These are phyloP conservation scores for Encarsia formosa DNA, from an alignment of 2,888 invertebrate species.

Conservation along the genomic window DNA sequence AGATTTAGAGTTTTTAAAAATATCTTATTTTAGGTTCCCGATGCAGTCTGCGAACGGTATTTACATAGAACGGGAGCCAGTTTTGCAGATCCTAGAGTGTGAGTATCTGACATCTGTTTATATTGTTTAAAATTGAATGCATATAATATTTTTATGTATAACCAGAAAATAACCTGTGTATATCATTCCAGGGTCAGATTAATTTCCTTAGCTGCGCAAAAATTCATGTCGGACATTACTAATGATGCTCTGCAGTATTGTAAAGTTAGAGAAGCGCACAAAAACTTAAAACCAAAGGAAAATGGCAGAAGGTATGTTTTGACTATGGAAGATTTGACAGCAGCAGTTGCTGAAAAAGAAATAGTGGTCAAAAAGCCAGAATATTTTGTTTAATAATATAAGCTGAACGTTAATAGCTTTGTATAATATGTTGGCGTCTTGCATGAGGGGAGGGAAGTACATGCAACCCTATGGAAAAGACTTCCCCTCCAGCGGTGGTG, in stretches of 20 bases:
- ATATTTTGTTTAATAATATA: conserved; percentile 75
- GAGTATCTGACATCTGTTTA: conserved; percentile 44
- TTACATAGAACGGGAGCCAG: conserved; percentile 89
- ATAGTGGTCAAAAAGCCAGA: conserved; percentile 92
- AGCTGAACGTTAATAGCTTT: too few relatives aligned
- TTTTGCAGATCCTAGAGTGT: conserved; percentile 86
- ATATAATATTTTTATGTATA: not conserved
- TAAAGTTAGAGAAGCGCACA: conserved; percentile 68
- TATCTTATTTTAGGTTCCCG: conserved; percentile 67
- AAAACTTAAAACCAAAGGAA: conserved; percentile 46
- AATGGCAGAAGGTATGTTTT: conserved; percentile 82
- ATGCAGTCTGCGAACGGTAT: conserved; percentile 87
- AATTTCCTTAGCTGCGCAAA: conserved; percentile 92
- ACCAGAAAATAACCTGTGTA: conserved; percentile 3
- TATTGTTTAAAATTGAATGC: not conserved
- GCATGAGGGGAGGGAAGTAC: too few relatives aligned
- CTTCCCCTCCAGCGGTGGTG: too few relatives aligned
- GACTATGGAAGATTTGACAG: conserved; percentile 92
- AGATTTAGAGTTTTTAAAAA: not conserved
- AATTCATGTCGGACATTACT: conserved; percentile 95
- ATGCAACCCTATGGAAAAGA: too few relatives aligned
- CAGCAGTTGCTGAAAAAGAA: conserved; percentile 93
- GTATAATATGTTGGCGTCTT: too few relatives aligned
- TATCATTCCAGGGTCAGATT: conserved; percentile 68
- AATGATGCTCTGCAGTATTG: conserved; percentile 97